Evolutionary conservation across 2,113 vertebrate species (phyloP).

Genomic region (Macquaria australasica): DNA sequence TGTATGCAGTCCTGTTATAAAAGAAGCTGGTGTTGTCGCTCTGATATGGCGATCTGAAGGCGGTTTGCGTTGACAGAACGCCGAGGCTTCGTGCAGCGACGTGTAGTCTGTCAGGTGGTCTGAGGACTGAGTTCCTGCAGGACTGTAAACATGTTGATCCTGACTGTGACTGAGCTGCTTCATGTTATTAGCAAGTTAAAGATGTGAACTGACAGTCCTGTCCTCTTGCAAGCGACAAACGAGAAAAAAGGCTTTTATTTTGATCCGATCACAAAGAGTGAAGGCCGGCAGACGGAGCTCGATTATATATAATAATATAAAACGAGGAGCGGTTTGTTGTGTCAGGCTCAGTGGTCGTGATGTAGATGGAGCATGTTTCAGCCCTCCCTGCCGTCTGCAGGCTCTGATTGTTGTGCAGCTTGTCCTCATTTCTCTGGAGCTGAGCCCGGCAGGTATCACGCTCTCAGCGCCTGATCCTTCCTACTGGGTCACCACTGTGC

Average conservation of each 20-base stretch:
- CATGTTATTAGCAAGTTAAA: neutral
- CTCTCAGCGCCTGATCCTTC: constrained; percentile 22
- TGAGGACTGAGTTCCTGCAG: too few relatives aligned
- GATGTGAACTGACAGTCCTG: neutral
- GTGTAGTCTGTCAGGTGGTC: too few relatives aligned
- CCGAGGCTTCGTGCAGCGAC: too few relatives aligned
- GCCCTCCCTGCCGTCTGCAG: constrained; percentile 1
- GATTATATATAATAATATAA: neutral
- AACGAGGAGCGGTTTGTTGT: constrained; percentile 11
- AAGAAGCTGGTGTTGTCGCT: too few relatives aligned
- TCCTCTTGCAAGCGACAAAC: neutral
- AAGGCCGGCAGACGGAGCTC: neutral
- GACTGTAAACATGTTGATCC: too few relatives aligned
- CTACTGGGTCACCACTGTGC: neutral
- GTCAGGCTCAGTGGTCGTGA: neutral
- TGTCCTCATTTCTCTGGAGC: neutral
- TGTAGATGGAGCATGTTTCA: neutral
- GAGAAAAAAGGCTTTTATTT: too few relatives aligned
- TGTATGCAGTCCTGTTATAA: too few relatives aligned
- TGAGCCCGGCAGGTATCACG: constrained; percentile 3
- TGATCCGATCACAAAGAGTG: neutral
- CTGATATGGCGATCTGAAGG: too few relatives aligned
- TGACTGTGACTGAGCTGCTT: too few relatives aligned
- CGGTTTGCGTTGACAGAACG: too few relatives aligned
- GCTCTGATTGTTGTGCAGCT: neutral